phyloP scores from a whole-genome alignment of 2,113 vertebrate genomes.

The Hippocampus abdominalis region DNA sequence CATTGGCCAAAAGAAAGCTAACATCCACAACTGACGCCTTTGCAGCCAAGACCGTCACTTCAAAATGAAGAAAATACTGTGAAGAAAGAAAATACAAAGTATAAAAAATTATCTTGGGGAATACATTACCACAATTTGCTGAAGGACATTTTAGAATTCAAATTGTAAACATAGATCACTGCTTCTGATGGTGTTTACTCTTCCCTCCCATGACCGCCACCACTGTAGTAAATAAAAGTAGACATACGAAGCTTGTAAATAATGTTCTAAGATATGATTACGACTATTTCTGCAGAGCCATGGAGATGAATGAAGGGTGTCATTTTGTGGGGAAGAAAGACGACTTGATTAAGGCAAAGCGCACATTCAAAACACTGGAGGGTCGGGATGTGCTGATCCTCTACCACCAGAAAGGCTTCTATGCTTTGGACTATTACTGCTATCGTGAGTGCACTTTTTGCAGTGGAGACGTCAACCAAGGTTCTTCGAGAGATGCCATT shows the following conservation, averaged over 20 bases:
- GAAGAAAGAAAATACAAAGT: too few species aligned
- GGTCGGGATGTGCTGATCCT: slow-evolving; percentile 84
- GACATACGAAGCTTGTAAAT: not conserved
- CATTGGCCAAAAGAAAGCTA: too few species aligned
- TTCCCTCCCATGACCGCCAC: too few species aligned
- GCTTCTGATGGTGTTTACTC: too few species aligned
- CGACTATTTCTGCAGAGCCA: slow-evolving; percentile 12
- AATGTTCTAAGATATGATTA: not conserved
- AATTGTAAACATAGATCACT: too few species aligned
- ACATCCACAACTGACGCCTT: too few species aligned
- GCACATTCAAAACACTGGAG: slow-evolving; percentile 70
- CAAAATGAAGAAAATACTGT: too few species aligned
- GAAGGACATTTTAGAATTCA: too few species aligned
- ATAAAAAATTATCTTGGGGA: too few species aligned
- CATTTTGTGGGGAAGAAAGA: slow-evolving; percentile 79
- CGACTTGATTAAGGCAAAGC: slow-evolving; percentile 75
- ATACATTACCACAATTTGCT: too few species aligned
- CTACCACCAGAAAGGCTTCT: slow-evolving; percentile 76
- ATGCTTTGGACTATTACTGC: slow-evolving; percentile 87
- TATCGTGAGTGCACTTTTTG: slow-evolving; percentile 80
- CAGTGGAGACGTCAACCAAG: not conserved
- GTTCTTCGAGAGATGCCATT: not conserved
- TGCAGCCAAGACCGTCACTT: too few species aligned
- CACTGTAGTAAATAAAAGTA: too few species aligned
- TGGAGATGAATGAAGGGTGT: slow-evolving; percentile 49